These are phyloP conservation scores for Hafferia zeledoni DNA, from an alignment of 2,797 vertebrate species.

Conservation along the genomic window DNA sequence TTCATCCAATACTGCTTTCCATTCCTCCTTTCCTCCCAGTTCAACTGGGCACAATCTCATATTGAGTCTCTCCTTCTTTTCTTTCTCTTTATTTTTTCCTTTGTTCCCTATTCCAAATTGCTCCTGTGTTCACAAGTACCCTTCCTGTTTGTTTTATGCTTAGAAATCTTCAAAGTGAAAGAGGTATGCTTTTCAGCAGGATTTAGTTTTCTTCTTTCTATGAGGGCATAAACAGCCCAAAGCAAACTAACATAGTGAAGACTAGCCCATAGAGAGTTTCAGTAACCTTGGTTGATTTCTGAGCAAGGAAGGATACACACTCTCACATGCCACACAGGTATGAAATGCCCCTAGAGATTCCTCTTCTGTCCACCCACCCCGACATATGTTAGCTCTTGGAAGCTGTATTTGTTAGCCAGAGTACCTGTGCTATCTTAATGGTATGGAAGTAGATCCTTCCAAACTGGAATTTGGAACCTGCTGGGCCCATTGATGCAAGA, in stretches of 20 bases:
- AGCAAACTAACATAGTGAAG: background rate
- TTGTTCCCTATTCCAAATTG: background rate
- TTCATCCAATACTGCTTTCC: background rate
- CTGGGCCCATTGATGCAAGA: background rate
- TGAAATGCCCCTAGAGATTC: background rate
- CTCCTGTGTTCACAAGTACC: background rate
- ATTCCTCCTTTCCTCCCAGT: background rate
- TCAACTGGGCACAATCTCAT: background rate
- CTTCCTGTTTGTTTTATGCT: background rate
- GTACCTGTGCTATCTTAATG: background rate
- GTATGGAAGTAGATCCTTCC: background rate
- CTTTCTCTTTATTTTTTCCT: background rate
- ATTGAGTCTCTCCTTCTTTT: background rate
- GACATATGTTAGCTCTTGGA: background rate
- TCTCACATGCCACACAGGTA: background rate
- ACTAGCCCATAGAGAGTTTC: background rate
- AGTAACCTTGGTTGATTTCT: background rate
- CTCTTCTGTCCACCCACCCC: rapidly evolving
- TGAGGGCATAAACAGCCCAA: background rate
- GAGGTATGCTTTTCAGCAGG: background rate
- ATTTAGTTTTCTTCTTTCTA: background rate
- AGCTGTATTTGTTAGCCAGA: background rate
- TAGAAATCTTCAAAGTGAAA: background rate
- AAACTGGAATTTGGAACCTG: background rate
- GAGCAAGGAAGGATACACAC: background rate